Percentiles rank a stretch among this genome's conserved stretches.
phyloP scores from a whole-genome alignment of 2,113 vertebrate genomes.

The Emydura subglobosa region DNA sequence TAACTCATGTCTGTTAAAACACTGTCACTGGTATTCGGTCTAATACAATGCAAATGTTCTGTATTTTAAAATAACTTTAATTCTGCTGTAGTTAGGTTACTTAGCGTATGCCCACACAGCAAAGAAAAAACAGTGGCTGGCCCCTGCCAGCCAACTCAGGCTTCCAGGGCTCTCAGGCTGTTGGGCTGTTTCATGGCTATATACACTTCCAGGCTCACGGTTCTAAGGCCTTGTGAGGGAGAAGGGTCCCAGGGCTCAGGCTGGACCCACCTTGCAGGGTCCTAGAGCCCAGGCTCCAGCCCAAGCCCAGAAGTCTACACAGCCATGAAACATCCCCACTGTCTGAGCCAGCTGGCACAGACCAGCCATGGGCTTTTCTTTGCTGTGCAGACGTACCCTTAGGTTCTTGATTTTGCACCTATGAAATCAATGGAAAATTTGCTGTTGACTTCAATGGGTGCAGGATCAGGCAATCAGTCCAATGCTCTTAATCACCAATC shows the following conservation, averaged over 20 bases:
- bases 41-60: background rate
- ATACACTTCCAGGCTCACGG: background rate
- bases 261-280: background rate
- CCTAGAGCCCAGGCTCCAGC: background rate
- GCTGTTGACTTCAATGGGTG: no score
- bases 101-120: background rate
- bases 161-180: no score
- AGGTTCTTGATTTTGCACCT: no score
- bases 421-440: no score
- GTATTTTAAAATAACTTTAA: fast-evolving
- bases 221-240: background rate
- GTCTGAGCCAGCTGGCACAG: no score
- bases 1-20: background rate
- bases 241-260: background rate
- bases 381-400: no score
- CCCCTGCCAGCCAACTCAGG: background rate
- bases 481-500: no score
- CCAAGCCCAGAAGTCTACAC: background rate
- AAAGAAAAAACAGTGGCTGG: background rate
- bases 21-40: background rate
- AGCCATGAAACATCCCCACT: background rate
- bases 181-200: background rate
- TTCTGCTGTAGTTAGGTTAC: fast-evolving
- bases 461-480: no score
- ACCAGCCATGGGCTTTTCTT: no score